Evolutionary conservation across 2,888 invertebrate genomes (phyloP).

Genomic region (Dynastes tityus): DNA sequence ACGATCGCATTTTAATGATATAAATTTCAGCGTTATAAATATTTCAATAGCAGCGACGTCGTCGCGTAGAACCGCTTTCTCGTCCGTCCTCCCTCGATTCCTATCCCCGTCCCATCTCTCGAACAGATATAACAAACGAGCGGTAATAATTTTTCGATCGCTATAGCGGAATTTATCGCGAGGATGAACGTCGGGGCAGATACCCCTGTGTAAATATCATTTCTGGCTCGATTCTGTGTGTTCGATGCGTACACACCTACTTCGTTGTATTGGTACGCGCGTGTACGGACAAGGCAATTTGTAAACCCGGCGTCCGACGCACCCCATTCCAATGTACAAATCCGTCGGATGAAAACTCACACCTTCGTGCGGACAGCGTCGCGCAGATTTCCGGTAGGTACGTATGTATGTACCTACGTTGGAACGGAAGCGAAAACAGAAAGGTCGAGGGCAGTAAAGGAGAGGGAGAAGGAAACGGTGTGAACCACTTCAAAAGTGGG

Average conservation of each 20-base stretch:
- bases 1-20: slow-evolving; percentile 19
- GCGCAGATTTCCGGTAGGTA: slow-evolving; percentile 9
- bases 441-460: not conserved
- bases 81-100: slow-evolving; percentile 28
- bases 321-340: slow-evolving; percentile 2
- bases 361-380: not conserved
- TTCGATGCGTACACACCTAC: slow-evolving; percentile 8
- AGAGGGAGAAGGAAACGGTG: slow-evolving; percentile 13
- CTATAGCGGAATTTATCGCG: slow-evolving; percentile 35
- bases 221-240: slow-evolving; percentile 27
- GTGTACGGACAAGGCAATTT: slow-evolving; percentile 16
- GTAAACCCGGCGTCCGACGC: slow-evolving; percentile 19
- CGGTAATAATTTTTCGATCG: slow-evolving; percentile 45
- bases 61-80: slow-evolving; percentile 20
- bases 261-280: slow-evolving; percentile 3
- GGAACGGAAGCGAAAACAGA: too few species aligned
- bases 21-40: slow-evolving; percentile 38
- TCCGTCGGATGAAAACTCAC: slow-evolving; percentile 1
- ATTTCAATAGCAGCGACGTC: slow-evolving; percentile 21
- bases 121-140: slow-evolving; percentile 44
- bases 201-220: slow-evolving; percentile 43
- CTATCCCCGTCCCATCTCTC: slow-evolving; percentile 21
- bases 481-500: slow-evolving; percentile 25
- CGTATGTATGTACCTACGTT: not conserved
- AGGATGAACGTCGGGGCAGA: slow-evolving; percentile 40